A percentile compares a stretch with the other conserved stretches of the same genome.
These are phyloP conservation scores for Parus major DNA, from an alignment of 2,113 vertebrate genomes.

Conservation along the genomic window DNA sequence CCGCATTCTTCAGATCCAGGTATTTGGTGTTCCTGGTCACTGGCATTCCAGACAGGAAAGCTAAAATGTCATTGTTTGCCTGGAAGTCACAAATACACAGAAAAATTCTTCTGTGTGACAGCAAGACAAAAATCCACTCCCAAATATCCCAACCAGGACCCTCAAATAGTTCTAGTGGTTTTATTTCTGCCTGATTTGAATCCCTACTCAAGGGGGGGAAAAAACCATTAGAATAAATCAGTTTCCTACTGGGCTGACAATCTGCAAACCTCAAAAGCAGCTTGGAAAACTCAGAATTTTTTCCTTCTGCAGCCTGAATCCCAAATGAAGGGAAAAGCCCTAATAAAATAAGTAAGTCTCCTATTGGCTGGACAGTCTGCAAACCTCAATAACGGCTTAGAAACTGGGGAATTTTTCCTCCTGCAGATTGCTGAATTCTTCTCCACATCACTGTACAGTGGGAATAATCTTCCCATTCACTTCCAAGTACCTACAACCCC, in stretches of 20 bases:
- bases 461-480: neutral
- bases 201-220: neutral
- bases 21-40: conserved; percentile 97
- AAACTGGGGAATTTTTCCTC: neutral
- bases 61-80: conserved; percentile 98
- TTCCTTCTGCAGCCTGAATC: neutral
- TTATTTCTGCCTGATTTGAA: neutral
- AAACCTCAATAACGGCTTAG: accelerated
- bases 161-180: neutral
- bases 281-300: neutral
- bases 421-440: neutral
- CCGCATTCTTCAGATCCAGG: conserved; percentile 95
- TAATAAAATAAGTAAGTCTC: neutral
- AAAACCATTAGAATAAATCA: neutral
- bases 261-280: neutral
- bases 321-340: neutral
- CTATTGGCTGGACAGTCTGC: too few species aligned
- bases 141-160: neutral
- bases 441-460: neutral
- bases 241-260: neutral
- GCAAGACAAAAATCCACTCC: neutral
- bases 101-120: neutral
- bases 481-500: neutral
- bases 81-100: conserved; percentile 47
- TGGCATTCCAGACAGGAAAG: conserved; percentile 97